Base-by-base conservation (phyloP, 2,888 invertebrate species). In the Hydropsyche betteni region DNA sequence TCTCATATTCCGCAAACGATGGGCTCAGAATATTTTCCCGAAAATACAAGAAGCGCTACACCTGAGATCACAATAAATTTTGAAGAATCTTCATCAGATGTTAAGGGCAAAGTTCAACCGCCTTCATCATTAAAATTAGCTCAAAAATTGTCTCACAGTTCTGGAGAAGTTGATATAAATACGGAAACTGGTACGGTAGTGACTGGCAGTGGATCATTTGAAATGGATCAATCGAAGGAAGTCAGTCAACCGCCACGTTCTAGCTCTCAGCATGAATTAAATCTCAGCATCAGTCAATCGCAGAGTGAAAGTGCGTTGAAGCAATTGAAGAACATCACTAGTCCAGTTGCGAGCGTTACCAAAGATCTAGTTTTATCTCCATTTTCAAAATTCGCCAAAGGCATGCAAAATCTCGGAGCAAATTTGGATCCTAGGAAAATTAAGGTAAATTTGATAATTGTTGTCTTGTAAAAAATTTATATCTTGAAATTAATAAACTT, bases 361-460 rank as follows among this genome's bases (percentile, higher is more conserved):
- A 89, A 90, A 80, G 92, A 90, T 80, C 89, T 91, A 85, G 90
- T 92, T 0, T 81, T 92, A 50, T 92, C 92, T 0, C 94, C 94
- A 0, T 88, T 96, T 36, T 92, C 94, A 0, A 95, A 95, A 83
- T 85, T 96, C 69, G 96, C 96, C 0, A 94, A 94, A 83, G 95
- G 95, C 0, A 92, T 96, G 81, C 95, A 95, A 83, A 93, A 89
- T 81, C 87, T 96, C 71, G 93, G 96, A 0, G 92, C 94, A 12
- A 96, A 95, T 86, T 88, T 96, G 81, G 95, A 95, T 86, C 95
- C 94, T 0, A 89, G 95, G 77, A 94, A 94, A 83, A 89, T 94
- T 14, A 88, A 88, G 85, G 88, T 87, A 80, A 77, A 10, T 24
- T 68, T 12, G 34, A 68, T 1, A n/a, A 6, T 50, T 69, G 14